A percentile compares a stretch with the other conserved stretches of the same genome.
Evolutionary conservation across 2,888 invertebrate species (phyloP).

Genomic region (Lathronympha strigana): DNA sequence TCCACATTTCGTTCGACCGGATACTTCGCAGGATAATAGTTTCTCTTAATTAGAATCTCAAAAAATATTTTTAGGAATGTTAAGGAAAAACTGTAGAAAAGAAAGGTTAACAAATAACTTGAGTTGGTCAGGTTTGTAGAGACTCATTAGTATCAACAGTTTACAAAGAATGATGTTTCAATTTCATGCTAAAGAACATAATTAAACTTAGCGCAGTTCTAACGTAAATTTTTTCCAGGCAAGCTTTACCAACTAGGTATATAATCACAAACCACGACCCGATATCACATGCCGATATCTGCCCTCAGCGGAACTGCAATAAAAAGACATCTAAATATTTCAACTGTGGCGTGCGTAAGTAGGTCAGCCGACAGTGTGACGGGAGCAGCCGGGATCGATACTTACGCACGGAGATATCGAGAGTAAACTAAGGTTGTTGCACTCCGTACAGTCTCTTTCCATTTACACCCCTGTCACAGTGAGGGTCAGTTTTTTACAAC

Average conservation of each 20-base stretch:
- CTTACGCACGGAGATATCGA: slow-evolving; percentile 61
- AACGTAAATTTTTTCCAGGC: background rate
- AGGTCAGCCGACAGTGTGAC: slow-evolving; percentile 58
- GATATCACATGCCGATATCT: slow-evolving; percentile 32
- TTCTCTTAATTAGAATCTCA: background rate
- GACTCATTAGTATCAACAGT: background rate
- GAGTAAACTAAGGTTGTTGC: slow-evolving; percentile 51
- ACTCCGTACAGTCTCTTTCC: slow-evolving; percentile 43
- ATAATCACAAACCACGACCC: slow-evolving; percentile 3
- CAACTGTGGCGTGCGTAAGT: slow-evolving; percentile 56
- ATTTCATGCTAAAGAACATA: no score
- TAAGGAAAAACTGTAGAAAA: background rate
- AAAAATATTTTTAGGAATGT: no score
- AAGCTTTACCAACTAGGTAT: background rate
- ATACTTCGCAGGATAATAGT: no score
- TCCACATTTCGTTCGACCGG: no score
- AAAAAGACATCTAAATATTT: slow-evolving; percentile 37
- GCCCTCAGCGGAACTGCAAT: slow-evolving; percentile 28
- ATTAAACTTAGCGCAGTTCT: no score
- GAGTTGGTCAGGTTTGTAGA: background rate
- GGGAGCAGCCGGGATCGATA: slow-evolving; percentile 64
- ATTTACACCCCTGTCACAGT: slow-evolving; percentile 42
- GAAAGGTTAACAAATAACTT: background rate
- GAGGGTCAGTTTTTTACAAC: background rate
- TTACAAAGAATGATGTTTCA: background rate